Base-by-base conservation (phyloP, 64 coral and sea anemone genomes). In the Stylophora pistillata region DNA sequence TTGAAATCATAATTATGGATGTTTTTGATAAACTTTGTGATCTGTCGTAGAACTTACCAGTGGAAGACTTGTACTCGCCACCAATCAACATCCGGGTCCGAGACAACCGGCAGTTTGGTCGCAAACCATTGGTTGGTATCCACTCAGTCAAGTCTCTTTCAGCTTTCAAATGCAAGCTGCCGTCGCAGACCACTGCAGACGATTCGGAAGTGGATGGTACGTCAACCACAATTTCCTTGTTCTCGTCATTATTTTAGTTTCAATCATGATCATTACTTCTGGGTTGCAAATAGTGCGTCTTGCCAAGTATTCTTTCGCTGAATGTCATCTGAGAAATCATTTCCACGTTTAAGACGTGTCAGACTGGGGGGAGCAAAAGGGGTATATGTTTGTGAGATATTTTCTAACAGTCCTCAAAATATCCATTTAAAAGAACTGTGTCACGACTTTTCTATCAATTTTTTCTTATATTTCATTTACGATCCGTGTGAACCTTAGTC, bases 21-120 rank as follows among this genome's bases (percentile, higher is more conserved):
- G 17, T 18, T 2, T 60, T 12, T 13, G 26, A 68, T 68, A 68
- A 28, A 64, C 61, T 25, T 26, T 68, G 23, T 21, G 26, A 68
- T 78, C 23, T 61, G 60, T 12, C 83, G 7, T 84, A 96, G 95
- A 89, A 96, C 33, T 72, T 96, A 41, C 91, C 95, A 55, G 88
- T 96, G 1, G 84, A 93, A 20, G 95, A 96, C 15, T 58, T 93
- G n/a, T 96, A 96, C 72, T 85, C 78, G 12, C 95, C 95, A 26
- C 95, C 95, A 87, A 93, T 96, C 81, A 96, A 96, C 83, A 96
- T 96, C 29, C 87, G 92, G 30, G 95, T 96, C 18, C 87, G 91
- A 71, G 95, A 96, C 76, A 96, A 93, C 53, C 87, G 95, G 18
- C 65, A 87, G 15, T 96, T 96, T 87, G 95, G 95, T 61, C 95